Conservation (phyloP, 2,888 invertebrate genomes). For the Zaprionus bogoriensis region DNA sequence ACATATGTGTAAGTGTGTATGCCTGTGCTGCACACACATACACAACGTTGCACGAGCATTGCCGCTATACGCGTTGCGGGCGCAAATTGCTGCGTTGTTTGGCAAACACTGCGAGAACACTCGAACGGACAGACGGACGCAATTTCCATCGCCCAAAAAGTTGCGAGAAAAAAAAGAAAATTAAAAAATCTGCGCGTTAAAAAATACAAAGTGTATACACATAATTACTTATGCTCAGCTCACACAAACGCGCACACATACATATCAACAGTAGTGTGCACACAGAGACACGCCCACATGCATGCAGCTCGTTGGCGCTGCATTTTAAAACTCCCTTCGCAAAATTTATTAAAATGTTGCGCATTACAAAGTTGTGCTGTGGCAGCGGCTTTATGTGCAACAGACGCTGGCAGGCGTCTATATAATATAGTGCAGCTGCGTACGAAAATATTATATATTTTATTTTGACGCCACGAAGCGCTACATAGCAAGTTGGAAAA, state of each 20-base stretch:
- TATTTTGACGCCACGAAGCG: too few species aligned
- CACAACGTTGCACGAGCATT: neutral
- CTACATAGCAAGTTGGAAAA: too few species aligned
- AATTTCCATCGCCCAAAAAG: constrained; percentile 32
- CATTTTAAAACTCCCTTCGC: neutral
- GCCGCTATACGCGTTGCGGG: constrained; percentile 22
- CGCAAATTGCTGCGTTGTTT: constrained; percentile 55
- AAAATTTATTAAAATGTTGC: neutral
- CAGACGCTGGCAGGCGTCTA: neutral
- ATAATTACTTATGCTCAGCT: constrained; percentile 5
- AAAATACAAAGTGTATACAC: constrained; percentile 31
- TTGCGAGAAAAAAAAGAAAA: neutral
- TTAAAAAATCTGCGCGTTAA: constrained; percentile 8
- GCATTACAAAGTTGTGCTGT: neutral
- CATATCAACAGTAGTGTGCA: neutral
- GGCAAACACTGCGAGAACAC: constrained; percentile 46
- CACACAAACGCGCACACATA: neutral
- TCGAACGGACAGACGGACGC: constrained; percentile 26
- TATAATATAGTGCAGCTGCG: too few species aligned
- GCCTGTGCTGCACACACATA: too few species aligned
- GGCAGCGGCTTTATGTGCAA: neutral
- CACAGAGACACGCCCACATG: neutral
- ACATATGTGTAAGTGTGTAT: neutral
- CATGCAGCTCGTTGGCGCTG: neutral
- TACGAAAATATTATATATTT: too few species aligned